Evolutionary conservation across 1,140 invertebrate genomes (phyloP).

Genomic region (Heliothis subflexa): DNA sequence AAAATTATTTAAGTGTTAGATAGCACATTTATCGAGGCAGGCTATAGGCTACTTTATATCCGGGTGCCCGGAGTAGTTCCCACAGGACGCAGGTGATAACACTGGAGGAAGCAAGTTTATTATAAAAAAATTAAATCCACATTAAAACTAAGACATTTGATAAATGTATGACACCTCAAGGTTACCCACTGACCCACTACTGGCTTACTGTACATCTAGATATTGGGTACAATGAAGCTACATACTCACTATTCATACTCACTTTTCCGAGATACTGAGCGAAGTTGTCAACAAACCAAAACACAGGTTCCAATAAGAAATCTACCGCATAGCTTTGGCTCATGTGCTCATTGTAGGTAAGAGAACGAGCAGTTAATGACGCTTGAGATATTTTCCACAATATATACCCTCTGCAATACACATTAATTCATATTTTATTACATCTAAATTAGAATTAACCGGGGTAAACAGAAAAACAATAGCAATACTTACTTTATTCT

Average conservation of each 20-base stretch:
- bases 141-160: no score
- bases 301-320: constrained; percentile 95
- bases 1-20: no score
- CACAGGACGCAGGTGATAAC: no score
- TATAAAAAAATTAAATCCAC: no score
- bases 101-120: no score
- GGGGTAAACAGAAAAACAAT: not conserved
- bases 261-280: constrained; percentile 94
- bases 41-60: no score
- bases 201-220: no score
- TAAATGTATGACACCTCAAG: no score
- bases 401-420: constrained; percentile 64
- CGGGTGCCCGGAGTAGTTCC: no score
- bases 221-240: not conserved
- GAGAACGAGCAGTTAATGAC: constrained; percentile 77
- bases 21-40: no score
- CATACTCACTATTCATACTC: constrained; percentile 73
- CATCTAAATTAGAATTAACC: not conserved
- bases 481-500: not conserved
- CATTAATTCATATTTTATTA: not conserved
- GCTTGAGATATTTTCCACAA: constrained; percentile 64
- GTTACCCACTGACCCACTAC: no score
- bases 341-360: constrained; percentile 92
- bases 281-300: constrained; percentile 98
- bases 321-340: constrained; percentile 93